These are phyloP conservation scores for Onthophagus taurus DNA, from an alignment of 1,140 invertebrate genomes.

Conservation along the genomic window DNA sequence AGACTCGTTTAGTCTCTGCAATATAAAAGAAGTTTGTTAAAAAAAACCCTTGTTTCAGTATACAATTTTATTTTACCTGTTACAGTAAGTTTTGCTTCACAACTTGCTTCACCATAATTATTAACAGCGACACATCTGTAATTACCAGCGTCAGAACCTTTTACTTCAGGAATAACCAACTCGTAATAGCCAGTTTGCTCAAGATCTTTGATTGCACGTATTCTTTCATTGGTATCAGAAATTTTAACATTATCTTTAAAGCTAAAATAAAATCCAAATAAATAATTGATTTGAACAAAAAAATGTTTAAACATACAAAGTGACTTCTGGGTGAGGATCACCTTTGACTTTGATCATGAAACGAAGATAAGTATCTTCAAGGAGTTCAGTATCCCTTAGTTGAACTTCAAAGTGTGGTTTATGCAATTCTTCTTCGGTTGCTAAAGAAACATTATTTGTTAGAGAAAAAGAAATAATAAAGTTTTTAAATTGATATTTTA, in stretches of 20 bases:
- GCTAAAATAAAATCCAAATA: constrained; percentile 41
- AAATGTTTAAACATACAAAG: constrained; percentile 63
- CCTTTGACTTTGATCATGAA: constrained; percentile 86
- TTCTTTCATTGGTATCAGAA: constrained; percentile 53
- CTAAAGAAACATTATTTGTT: constrained; percentile 3
- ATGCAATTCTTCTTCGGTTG: constrained; percentile 46
- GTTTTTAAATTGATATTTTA: not conserved
- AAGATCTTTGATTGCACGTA: constrained; percentile 64
- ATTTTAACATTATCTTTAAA: constrained; percentile 75
- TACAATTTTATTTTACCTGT: constrained; percentile 56
- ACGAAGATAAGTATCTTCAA: constrained; percentile 76
- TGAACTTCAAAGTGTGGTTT: constrained; percentile 71
- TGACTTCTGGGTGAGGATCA: constrained; percentile 71
- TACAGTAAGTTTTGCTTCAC: constrained; percentile 69
- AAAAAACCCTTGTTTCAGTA: not conserved
- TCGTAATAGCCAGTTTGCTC: constrained; percentile 82
- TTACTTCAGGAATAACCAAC: constrained; percentile 77
- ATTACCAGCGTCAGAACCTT: constrained; percentile 68
- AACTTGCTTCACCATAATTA: constrained; percentile 65
- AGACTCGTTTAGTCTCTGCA: constrained; percentile 70
- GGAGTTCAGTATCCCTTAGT: constrained; percentile 76
- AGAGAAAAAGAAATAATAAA: not conserved
- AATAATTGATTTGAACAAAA: not conserved
- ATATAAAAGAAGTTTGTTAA: not conserved
- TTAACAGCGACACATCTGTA: constrained; percentile 87